Conservation (phyloP, 2,113 vertebrate genomes). For the Odobenus rosmarus region DNA sequence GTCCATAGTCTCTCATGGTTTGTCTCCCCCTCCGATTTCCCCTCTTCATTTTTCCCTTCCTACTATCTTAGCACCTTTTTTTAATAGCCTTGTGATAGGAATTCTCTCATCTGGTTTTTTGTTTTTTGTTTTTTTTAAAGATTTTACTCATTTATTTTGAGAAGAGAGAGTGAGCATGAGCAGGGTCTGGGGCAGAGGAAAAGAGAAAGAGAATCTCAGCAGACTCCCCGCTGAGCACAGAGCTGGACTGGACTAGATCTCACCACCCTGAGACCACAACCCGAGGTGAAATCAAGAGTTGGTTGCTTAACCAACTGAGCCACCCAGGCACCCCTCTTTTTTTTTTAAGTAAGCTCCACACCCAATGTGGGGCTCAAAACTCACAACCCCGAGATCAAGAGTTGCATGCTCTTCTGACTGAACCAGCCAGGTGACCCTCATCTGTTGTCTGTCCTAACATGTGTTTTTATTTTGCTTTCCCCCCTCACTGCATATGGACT, state of each 20-base stretch:
- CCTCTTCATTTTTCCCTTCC: no score
- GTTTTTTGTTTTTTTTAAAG: background rate
- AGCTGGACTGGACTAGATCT: background rate
- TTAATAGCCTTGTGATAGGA: background rate
- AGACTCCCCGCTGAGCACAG: background rate
- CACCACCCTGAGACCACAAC: background rate
- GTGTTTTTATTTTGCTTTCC: background rate
- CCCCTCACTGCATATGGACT: background rate
- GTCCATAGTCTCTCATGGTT: no score
- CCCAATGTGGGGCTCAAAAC: background rate
- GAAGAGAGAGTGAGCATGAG: background rate
- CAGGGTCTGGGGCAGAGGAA: background rate
- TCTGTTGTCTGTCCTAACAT: background rate
- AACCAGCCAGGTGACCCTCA: background rate
- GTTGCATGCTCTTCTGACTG: background rate
- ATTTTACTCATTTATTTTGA: background rate
- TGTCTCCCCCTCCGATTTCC: no score
- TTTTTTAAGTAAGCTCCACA: background rate
- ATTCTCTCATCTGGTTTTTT: background rate
- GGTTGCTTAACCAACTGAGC: background rate
- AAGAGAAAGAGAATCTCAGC: background rate
- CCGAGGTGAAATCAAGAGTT: background rate
- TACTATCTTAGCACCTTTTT: background rate
- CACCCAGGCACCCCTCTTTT: background rate
- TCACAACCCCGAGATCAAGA: background rate